Evolutionary conservation across 2,888 invertebrate species (phyloP).

Genomic region (Tupiocoris notatus): DNA sequence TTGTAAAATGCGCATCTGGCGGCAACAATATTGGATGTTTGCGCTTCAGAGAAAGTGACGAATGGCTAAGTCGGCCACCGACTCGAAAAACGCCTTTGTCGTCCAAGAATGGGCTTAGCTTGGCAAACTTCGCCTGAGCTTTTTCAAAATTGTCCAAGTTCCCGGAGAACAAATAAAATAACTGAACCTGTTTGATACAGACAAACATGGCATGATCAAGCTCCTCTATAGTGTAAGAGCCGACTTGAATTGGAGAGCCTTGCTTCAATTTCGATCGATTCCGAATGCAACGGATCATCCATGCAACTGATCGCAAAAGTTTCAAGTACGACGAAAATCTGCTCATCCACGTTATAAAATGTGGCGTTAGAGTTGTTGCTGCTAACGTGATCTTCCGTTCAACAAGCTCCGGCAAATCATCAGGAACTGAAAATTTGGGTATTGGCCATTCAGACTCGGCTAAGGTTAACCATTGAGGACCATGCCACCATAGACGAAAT

Average conservation of each 20-base stretch:
- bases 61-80: not conserved
- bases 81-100: not conserved
- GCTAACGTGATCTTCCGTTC: not conserved
- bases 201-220: not conserved
- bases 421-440: not conserved
- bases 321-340: slow-evolving; percentile 1
- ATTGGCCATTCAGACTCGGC: not conserved
- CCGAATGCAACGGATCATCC: slow-evolving; percentile 19
- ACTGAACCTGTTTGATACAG: slow-evolving; percentile 10
- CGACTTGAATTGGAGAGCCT: not conserved
- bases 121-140: no score
- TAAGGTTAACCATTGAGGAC: not conserved
- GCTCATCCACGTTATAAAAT: slow-evolving; percentile 9
- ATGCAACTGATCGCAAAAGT: slow-evolving; percentile 6
- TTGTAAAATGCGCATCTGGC: slow-evolving; percentile 3
- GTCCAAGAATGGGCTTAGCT: slow-evolving; percentile 1
- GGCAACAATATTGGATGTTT: slow-evolving; percentile 39
- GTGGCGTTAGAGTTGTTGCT: not conserved
- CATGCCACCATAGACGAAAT: slow-evolving; percentile 11
- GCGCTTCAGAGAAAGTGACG: not conserved
- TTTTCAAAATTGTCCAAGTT: no score
- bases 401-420: slow-evolving; percentile 2
- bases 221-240: not conserved
- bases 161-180: no score
- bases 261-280: not conserved